phyloP scores from a whole-genome alignment of 2,113 vertebrate species.

The Cricetomys ansorgei region DNA sequence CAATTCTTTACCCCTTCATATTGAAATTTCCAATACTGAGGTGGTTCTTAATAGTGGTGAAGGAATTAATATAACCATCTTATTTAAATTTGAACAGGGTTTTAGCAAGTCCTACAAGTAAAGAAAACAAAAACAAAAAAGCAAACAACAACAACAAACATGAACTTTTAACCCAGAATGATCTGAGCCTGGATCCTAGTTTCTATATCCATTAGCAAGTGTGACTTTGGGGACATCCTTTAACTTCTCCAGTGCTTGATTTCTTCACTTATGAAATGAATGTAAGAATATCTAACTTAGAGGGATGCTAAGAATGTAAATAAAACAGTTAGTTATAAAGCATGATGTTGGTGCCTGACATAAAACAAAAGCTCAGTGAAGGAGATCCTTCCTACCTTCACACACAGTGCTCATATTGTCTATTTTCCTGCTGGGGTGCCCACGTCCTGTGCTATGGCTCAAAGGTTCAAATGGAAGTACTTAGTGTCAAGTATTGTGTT shows the following conservation, averaged over 20 bases:
- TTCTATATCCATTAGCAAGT: not conserved
- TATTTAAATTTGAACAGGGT: not conserved
- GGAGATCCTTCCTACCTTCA: not conserved
- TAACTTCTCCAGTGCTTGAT: constrained; percentile 20
- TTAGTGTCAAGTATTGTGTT: not conserved
- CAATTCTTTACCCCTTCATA: not conserved
- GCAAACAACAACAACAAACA: no score
- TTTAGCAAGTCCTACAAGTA: not conserved
- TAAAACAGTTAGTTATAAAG: not conserved
- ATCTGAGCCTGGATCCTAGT: not conserved
- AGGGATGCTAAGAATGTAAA: not conserved
- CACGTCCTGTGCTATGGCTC: not conserved
- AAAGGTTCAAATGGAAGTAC: not conserved
- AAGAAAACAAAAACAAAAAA: no score
- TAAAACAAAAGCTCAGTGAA: constrained; percentile 1
- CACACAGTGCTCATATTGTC: not conserved
- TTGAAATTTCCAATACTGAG: not conserved
- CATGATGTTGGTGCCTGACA: not conserved
- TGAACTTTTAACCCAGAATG: constrained; percentile 12
- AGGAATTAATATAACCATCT: not conserved
- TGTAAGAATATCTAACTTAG: not conserved
- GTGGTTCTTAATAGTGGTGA: not conserved
- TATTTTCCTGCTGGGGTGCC: not conserved
- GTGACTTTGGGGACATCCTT: constrained; percentile 26
- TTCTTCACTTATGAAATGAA: constrained; percentile 35